Percentiles rank a stretch among this genome's conserved stretches.
phyloP scores from a whole-genome alignment of 2,113 vertebrate species.

The Nothoprocta perdicaria region DNA sequence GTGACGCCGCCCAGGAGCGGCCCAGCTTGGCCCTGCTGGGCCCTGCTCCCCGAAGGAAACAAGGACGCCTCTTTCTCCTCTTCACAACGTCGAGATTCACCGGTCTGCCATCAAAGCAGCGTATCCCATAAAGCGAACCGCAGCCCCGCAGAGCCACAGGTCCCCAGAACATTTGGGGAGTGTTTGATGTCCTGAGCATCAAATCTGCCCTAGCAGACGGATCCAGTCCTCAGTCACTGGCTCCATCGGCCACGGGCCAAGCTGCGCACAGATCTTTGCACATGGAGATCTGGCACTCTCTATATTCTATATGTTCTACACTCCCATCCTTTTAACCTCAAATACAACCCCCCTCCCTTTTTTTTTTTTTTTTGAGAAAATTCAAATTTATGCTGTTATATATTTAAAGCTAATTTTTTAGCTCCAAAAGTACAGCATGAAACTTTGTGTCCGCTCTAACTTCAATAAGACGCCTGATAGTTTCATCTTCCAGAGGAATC shows the following conservation, averaged over 20 bases:
- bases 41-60: background rate
- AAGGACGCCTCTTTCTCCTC: background rate
- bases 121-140: no score
- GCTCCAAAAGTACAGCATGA: background rate
- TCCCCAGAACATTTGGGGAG: no score
- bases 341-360: background rate
- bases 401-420: background rate
- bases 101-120: no score
- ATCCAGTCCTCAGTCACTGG: background rate
- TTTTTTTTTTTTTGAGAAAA: background rate
- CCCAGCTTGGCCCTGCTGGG: constrained; percentile 47
- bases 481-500: background rate
- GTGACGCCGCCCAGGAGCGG: background rate
- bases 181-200: no score
- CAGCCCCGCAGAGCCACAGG: no score
- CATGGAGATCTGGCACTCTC: background rate
- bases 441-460: background rate
- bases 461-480: background rate
- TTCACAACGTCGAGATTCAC: no score
- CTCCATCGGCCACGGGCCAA: background rate
- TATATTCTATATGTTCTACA: background rate
- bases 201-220: background rate
- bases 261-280: background rate
- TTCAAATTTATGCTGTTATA: background rate
- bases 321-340: background rate